Evolutionary conservation across 2,113 vertebrate species (phyloP), one percentile per base, ranked within the genome.

Genomic region (Pachycephala philippinensis): DNA sequence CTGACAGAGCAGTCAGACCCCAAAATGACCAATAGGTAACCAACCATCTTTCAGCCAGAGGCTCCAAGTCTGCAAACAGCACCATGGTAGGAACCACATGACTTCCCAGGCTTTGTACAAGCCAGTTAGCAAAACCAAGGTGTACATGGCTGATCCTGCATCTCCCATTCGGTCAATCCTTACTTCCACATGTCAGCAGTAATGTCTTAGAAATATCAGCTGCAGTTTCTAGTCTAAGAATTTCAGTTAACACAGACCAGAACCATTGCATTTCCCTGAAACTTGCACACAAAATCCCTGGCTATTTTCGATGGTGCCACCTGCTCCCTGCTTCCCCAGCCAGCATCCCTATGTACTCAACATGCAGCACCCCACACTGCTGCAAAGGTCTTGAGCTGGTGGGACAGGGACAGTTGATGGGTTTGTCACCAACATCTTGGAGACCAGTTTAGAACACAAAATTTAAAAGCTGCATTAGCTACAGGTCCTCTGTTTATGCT

Each of bases 331-430:
- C 50, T 75, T 13, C n/a, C 30, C 31, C 28, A 35, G 37, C 5
- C 64, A 45, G 19, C 19, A 8, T 44, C 64, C 22, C 8, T 0
- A 5, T 0, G 0, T 3, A 23, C 26, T 33, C 9, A 10, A 9
- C 40, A 28, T 1, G 1, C 33, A 69, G 1, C n/a, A 74, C 8
- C 24, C 21, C 23, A 39, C 49, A 6, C 23, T 33, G 21, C 19
- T 1, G 1, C 47, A 47, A 59, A 87, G 17, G 11, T 30, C 69
- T 81, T 11, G 0, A 49, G 45, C 37, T 57, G 16, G 9, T 45
- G 30, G 20, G 47, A n/a, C 54, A 70, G 30, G 20, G n/a, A 63
- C 23, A 68, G 11, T 5, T 19, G 11, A 74, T 26, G 37, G 10
- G 21, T 72, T 79, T 79, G 28, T 35, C 53, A 81, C 30, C 35